Conservation (phyloP, 2,888 invertebrate species). For the Drosophila anceps region DNA sequence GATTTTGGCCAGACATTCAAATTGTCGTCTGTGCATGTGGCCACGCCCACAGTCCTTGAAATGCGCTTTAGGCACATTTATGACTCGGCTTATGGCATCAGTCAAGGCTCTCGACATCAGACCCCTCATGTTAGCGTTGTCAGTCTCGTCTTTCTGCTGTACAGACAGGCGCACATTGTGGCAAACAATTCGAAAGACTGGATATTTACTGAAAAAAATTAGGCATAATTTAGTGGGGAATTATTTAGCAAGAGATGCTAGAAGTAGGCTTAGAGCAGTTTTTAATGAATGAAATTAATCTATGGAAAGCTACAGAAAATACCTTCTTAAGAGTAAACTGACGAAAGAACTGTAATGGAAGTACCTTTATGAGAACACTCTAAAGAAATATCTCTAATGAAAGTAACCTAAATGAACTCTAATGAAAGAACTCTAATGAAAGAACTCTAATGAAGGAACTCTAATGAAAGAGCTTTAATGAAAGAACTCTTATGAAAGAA, state of each 20-base stretch:
- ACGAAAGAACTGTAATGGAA: not conserved
- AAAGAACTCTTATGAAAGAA: not conserved
- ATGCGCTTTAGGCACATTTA: conserved; percentile 31
- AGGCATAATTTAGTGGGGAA: not conserved
- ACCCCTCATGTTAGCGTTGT: not conserved
- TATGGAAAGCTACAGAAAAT: not conserved
- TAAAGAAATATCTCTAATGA: not conserved
- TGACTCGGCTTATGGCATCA: conserved; percentile 15
- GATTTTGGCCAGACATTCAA: conserved; percentile 14
- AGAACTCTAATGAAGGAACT: not conserved
- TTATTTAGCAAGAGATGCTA: not conserved
- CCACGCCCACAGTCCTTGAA: conserved; percentile 35
- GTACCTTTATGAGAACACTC: not conserved
- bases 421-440: not conserved
- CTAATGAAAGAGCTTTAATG: too few species aligned
- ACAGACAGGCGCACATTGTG: not conserved
- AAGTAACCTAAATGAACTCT: not conserved
- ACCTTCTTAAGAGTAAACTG: too few species aligned
- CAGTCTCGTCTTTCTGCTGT: not conserved
- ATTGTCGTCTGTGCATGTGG: conserved; percentile 8
- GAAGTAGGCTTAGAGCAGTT: not conserved
- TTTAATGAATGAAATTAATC: not conserved
- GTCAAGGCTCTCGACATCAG: conserved; percentile 12
- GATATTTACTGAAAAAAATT: not conserved
- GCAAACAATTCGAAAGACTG: not conserved